A percentile compares a stretch with the other conserved stretches of the same genome.
Evolutionary conservation across 1,140 invertebrate species (phyloP).

Genomic region (Manduca sexta): DNA sequence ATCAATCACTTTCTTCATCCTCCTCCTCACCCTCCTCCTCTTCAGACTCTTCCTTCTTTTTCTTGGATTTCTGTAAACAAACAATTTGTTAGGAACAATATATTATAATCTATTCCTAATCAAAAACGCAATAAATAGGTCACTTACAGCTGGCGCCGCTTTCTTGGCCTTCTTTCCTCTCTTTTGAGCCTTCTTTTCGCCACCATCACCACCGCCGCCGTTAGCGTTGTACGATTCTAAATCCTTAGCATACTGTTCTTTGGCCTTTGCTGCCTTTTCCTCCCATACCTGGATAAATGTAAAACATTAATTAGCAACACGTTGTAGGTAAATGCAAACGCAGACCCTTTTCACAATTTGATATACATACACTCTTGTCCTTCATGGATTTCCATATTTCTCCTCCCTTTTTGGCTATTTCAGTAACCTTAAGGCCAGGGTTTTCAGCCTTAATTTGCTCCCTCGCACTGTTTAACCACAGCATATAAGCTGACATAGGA

Average conservation of each 20-base stretch:
- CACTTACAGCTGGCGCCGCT: constrained; percentile 62
- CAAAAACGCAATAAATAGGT: constrained; percentile 1
- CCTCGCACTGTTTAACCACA: constrained; percentile 90
- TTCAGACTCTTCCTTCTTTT: constrained; percentile 73
- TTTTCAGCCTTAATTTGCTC: constrained; percentile 86
- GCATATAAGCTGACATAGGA: constrained; percentile 88
- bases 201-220: constrained; percentile 75
- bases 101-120: not conserved
- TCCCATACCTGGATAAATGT: constrained; percentile 86
- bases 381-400: constrained; percentile 88
- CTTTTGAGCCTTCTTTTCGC: constrained; percentile 69
- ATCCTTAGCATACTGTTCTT: constrained; percentile 88
- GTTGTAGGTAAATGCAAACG: too few relatives aligned
- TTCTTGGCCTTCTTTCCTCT: constrained; percentile 73
- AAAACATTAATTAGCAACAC: constrained; percentile 9
- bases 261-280: constrained; percentile 85
- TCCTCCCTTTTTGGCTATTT: constrained; percentile 89
- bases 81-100: constrained; percentile 8
- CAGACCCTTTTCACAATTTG: not conserved
- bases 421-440: constrained; percentile 86
- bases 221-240: constrained; percentile 91
- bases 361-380: constrained; percentile 83
- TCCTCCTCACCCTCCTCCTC: constrained; percentile 70
- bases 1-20: constrained; percentile 73
- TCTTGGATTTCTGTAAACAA: constrained; percentile 65